Evolutionary conservation across 92 coral and sea anemone species (phyloP).

Genomic region (Siderastrea radians): DNA sequence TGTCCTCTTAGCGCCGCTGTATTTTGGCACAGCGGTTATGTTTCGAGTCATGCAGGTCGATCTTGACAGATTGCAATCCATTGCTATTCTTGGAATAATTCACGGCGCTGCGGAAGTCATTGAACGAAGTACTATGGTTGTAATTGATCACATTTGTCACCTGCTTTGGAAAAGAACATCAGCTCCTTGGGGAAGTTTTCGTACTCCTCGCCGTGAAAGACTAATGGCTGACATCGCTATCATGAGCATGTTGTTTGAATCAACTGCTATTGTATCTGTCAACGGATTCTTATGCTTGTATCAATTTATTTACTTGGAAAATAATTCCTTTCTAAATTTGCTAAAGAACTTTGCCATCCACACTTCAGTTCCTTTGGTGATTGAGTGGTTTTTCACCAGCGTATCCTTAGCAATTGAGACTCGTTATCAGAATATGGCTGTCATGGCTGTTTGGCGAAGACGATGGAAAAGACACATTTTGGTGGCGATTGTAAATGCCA

Average conservation of each 20-base stretch:
- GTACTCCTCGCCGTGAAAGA: conserved; percentile 61
- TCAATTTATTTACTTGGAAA: conserved; percentile 5
- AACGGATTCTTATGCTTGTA: conserved; percentile 19
- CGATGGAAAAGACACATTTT: conserved; percentile 38
- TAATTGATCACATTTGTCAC: conserved; percentile 18
- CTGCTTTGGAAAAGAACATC: conserved; percentile 1
- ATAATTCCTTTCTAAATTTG: no score
- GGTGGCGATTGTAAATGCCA: no score
- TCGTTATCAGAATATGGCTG: conserved; percentile 56
- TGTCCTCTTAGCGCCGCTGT: no score
- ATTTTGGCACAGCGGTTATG: no score
- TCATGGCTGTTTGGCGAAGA: conserved; percentile 52
- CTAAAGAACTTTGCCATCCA: no score
- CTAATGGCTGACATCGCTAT: conserved; percentile 53
- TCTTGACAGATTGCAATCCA: no score
- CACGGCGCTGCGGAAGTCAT: conserved; percentile 45
- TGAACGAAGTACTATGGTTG: conserved; percentile 28
- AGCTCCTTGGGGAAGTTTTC: conserved; percentile 55
- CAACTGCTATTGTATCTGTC: conserved; percentile 32
- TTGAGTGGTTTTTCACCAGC: no score
- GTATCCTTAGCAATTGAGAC: neutral
- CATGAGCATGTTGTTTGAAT: conserved; percentile 52
- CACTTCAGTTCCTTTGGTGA: no score
- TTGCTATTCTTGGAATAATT: conserved; percentile 11
- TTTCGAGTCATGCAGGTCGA: no score